A percentile compares a stretch with the other conserved stretches of the same genome.
These are phyloP conservation scores for Zaprionus ornatus DNA, from an alignment of 1,140 invertebrate genomes.

Conservation along the genomic window DNA sequence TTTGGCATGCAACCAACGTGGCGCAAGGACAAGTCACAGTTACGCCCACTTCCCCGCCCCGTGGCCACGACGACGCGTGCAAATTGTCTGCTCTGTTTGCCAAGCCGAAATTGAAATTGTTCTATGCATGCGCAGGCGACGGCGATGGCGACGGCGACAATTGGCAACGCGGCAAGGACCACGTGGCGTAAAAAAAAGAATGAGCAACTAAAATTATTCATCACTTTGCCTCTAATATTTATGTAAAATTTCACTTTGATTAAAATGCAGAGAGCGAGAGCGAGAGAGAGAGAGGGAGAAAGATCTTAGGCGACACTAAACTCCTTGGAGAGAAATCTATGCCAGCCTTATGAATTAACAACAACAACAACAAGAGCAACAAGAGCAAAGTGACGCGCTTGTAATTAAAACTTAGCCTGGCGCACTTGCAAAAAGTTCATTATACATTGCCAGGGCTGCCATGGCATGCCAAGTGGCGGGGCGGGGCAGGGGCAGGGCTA, in stretches of 20 bases:
- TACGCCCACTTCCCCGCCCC: slow-evolving; percentile 8
- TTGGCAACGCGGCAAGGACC: slow-evolving; percentile 26
- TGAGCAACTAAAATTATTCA: slow-evolving; percentile 61
- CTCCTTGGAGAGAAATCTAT: slow-evolving; percentile 49
- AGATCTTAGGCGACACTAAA: not conserved
- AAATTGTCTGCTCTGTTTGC: slow-evolving; percentile 20
- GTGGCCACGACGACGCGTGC: not conserved
- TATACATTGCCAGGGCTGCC: slow-evolving; percentile 35
- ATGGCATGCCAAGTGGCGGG: not conserved
- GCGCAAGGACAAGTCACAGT: slow-evolving; percentile 61
- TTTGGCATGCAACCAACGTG: slow-evolving; percentile 73
- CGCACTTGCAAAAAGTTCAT: slow-evolving; percentile 69
- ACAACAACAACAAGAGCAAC: slow-evolving; percentile 39
- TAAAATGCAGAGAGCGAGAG: slow-evolving; percentile 53
- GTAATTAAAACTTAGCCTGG: slow-evolving; percentile 72
- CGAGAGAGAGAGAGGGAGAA: not conserved
- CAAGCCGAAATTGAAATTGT: slow-evolving; percentile 64
- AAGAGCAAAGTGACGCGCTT: slow-evolving; percentile 42
- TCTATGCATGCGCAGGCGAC: slow-evolving; percentile 30
- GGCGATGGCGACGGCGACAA: slow-evolving; percentile 33
- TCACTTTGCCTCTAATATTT: slow-evolving; percentile 67
- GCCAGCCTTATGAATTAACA: slow-evolving; percentile 66
- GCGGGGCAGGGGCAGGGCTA: not conserved
- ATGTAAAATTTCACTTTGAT: slow-evolving; percentile 79
- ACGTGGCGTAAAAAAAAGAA: slow-evolving; percentile 22